Percentiles rank a stretch among this genome's conserved stretches.
Conservation (phyloP, 1,140 invertebrate species). For the Nixonia krombeini region DNA sequence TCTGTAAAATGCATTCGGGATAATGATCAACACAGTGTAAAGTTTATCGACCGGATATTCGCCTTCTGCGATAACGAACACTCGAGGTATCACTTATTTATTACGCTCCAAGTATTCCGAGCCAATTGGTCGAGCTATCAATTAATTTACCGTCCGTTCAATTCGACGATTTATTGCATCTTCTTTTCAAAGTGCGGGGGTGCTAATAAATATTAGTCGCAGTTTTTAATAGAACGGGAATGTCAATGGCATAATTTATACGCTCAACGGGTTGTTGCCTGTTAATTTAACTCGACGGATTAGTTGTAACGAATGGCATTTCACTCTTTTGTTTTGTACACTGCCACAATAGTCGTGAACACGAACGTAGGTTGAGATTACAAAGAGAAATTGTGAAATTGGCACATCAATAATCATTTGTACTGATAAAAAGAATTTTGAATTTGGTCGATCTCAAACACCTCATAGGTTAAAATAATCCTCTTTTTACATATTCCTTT, state of each 20-base stretch:
- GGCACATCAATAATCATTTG: no score
- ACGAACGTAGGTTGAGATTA: no score
- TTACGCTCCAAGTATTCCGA: conserved; percentile 19
- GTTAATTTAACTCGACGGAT: conserved; percentile 20
- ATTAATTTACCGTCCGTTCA: conserved; percentile 37
- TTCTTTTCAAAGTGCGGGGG: conserved; percentile 25
- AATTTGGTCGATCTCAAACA: no score
- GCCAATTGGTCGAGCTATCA: conserved; percentile 34
- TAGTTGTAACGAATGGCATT: no score
- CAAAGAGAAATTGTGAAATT: no score
- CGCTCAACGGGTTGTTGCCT: conserved; percentile 22
- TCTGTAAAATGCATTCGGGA: neutral
- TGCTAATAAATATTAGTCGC: conserved; percentile 42
- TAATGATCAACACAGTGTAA: conserved; percentile 12
- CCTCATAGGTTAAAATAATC: no score
- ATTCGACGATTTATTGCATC: conserved; percentile 39
- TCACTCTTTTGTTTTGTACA: conserved; percentile 2
- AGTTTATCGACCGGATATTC: conserved; percentile 10
- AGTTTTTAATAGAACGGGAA: conserved; percentile 23
- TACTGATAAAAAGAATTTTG: no score
- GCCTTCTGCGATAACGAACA: conserved; percentile 31
- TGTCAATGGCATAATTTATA: conserved; percentile 34
- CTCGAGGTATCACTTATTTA: conserved; percentile 19
- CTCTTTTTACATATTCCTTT: no score
- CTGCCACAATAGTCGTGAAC: no score